phyloP scores from a whole-genome alignment of 1,140 invertebrate species.

The Plodia interpunctella region DNA sequence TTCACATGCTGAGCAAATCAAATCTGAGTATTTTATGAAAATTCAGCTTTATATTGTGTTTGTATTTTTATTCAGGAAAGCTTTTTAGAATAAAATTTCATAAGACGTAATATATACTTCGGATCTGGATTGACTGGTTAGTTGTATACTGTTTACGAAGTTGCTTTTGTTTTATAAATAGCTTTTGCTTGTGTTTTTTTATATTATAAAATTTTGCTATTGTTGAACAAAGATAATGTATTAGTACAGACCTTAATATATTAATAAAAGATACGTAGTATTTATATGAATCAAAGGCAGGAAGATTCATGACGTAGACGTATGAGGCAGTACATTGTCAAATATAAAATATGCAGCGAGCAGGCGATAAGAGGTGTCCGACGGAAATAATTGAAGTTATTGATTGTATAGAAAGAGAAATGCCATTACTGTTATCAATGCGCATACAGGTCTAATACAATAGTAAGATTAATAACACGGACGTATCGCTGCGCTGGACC shows the following conservation, averaged over 20 bases:
- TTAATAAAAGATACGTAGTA: background rate
- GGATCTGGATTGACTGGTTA: too few species aligned
- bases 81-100: background rate
- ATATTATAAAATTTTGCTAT: too few species aligned
- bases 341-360: slow-evolving; percentile 2
- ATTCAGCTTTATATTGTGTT: background rate
- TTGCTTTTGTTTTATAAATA: too few species aligned
- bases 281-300: background rate
- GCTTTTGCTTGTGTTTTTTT: too few species aligned
- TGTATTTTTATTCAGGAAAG: background rate
- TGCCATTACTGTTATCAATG: slow-evolving; percentile 66
- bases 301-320: background rate
- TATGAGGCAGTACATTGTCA: background rate
- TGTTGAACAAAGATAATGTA: too few species aligned
- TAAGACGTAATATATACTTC: too few species aligned
- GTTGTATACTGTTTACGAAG: too few species aligned
- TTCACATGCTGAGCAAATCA: background rate
- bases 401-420: slow-evolving; percentile 54
- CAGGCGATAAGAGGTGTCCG: slow-evolving; percentile 47
- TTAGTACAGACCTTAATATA: background rate
- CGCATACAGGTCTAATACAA: slow-evolving; percentile 63
- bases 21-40: background rate
- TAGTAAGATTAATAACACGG: slow-evolving; percentile 71
- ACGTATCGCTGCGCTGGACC: slow-evolving; percentile 50
- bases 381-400: slow-evolving; percentile 58